Conservation (phyloP, 2,113 vertebrate species). For the Otus sunia region DNA sequence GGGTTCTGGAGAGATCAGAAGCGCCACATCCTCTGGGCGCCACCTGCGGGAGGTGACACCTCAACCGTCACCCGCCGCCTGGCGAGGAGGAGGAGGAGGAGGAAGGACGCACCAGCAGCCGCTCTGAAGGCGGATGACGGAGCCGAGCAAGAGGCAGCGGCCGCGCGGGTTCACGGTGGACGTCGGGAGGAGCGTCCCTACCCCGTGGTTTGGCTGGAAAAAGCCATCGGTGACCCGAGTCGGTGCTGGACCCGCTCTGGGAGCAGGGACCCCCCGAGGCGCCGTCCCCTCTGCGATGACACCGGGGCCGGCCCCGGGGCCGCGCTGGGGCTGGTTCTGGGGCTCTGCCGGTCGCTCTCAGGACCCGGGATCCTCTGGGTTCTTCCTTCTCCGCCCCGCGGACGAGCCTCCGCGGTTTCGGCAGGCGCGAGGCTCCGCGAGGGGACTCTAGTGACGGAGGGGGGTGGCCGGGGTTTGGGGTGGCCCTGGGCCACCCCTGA, state of each 20-base stretch:
- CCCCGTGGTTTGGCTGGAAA: rapidly evolving
- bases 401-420: neutral
- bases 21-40: neutral
- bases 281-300: too few relatives aligned
- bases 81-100: neutral
- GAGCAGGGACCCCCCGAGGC: neutral
- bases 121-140: neutral
- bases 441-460: neutral
- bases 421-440: neutral
- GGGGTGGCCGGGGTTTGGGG: rapidly evolving
- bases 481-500: neutral
- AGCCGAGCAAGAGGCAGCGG: neutral
- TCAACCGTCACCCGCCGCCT: neutral
- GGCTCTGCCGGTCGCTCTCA: neutral
- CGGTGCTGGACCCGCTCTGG: neutral
- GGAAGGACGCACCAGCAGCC: too few relatives aligned
- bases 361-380: neutral
- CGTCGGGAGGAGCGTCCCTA: neutral
- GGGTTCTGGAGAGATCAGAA: neutral
- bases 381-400: too few relatives aligned
- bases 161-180: neutral
- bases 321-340: neutral
- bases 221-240: neutral
- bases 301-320: too few relatives aligned
- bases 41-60: neutral